phyloP scores from a whole-genome alignment of 2,797 vertebrate species.

The Periparus ater region DNA sequence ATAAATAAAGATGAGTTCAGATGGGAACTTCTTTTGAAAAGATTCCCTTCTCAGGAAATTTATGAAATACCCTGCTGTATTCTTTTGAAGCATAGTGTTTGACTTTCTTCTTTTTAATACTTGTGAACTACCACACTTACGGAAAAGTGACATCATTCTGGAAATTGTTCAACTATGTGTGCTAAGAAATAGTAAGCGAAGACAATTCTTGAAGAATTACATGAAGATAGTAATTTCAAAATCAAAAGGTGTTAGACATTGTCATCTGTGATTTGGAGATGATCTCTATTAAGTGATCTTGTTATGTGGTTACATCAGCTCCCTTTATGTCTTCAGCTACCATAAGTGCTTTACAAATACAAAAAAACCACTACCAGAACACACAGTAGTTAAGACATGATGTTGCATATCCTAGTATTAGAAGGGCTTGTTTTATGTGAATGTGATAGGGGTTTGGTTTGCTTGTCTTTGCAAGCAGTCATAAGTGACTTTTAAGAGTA shows the following conservation, averaged over 20 bases:
- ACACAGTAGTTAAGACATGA: neutral
- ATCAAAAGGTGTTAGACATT: neutral
- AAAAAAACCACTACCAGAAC: neutral
- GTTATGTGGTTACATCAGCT: neutral
- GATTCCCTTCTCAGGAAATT: neutral
- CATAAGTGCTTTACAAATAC: neutral
- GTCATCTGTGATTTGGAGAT: neutral
- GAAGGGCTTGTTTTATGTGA: neutral
- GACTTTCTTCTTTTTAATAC: neutral
- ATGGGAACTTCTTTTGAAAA: neutral
- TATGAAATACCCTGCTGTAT: neutral
- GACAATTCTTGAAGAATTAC: neutral
- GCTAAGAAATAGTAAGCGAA: neutral
- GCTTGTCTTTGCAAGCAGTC: neutral
- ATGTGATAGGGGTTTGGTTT: neutral
- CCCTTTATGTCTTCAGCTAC: neutral
- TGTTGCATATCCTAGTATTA: neutral
- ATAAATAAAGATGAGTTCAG: neutral
- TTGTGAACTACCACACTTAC: neutral
- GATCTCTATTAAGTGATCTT: neutral
- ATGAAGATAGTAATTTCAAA: neutral
- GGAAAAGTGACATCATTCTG: neutral
- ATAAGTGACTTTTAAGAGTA: neutral
- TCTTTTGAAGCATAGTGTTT: neutral
- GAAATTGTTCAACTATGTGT: neutral